Percentiles rank a stretch among this genome's conserved stretches.
These are phyloP conservation scores for Catharus fuscescens DNA, from an alignment of 2,113 vertebrate genomes.

Conservation along the genomic window DNA sequence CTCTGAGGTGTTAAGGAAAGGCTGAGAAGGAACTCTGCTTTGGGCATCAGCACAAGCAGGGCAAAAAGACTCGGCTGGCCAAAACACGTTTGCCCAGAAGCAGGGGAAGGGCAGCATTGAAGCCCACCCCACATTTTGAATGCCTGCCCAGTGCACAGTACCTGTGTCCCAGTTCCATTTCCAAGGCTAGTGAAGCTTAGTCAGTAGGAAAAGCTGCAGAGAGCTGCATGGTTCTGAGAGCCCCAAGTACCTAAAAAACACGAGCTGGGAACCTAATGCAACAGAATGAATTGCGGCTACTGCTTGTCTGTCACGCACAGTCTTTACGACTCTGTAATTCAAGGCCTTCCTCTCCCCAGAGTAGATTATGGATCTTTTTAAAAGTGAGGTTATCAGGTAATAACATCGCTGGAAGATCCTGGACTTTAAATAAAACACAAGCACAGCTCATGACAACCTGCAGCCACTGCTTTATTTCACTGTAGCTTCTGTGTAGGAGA, in stretches of 20 bases:
- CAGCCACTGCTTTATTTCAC: background rate
- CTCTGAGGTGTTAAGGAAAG: background rate
- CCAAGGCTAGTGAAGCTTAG: background rate
- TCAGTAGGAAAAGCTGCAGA: background rate
- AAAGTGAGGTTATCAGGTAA: background rate
- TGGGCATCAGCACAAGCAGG: background rate
- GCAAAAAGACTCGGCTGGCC: background rate
- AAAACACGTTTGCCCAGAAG: background rate
- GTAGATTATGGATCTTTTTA: background rate
- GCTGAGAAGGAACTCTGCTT: background rate
- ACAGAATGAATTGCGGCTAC: background rate
- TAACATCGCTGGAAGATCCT: background rate
- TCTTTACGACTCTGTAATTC: background rate
- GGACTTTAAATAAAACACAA: background rate
- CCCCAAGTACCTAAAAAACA: background rate
- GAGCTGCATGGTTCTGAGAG: accelerated
- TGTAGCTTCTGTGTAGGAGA: background rate
- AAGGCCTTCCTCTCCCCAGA: background rate
- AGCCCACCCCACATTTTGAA: accelerated
- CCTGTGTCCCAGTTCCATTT: background rate
- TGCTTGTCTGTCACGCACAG: background rate
- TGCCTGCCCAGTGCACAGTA: background rate
- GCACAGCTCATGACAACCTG: background rate
- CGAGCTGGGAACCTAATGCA: background rate
- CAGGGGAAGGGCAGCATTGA: background rate